A percentile compares a stretch with the other conserved stretches of the same genome.
Evolutionary conservation across 2,888 invertebrate genomes (phyloP).

Genomic region (Leptopilina syphax): DNA sequence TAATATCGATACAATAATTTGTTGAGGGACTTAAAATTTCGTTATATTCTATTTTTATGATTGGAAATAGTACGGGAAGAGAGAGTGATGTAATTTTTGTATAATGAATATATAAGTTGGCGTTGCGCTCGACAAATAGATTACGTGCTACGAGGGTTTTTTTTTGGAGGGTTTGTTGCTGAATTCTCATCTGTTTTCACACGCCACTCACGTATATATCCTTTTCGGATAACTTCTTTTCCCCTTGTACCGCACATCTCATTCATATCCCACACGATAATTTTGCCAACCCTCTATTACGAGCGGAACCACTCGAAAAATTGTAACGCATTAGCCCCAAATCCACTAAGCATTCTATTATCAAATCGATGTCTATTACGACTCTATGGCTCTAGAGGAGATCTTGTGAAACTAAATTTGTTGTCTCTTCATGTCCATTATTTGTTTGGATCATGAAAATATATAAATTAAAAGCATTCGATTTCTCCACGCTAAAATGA

Average conservation of each 20-base stretch:
- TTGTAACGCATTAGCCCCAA: constrained; percentile 73
- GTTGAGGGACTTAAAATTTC: too few species aligned
- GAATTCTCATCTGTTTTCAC: constrained; percentile 64
- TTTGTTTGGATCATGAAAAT: constrained; percentile 10
- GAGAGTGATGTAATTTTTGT: background rate
- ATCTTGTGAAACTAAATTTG: constrained; percentile 23
- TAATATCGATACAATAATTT: too few species aligned
- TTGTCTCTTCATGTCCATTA: constrained; percentile 13
- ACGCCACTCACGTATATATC: constrained; percentile 76
- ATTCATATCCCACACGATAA: constrained; percentile 42
- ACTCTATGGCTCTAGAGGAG: constrained; percentile 7
- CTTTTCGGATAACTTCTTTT: constrained; percentile 72
- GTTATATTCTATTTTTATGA: background rate
- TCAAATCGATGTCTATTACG: constrained; percentile 71
- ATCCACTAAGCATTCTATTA: constrained; percentile 75
- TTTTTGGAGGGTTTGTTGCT: constrained; percentile 64
- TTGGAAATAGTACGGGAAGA: background rate
- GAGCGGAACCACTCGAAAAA: constrained; percentile 66
- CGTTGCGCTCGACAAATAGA: constrained; percentile 75
- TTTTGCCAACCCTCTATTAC: constrained; percentile 47
- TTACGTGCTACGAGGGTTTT: constrained; percentile 73
- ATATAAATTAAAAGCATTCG: background rate
- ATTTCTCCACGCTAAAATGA: background rate
- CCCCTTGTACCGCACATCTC: constrained; percentile 38
- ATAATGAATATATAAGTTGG: constrained; percentile 47